These are phyloP conservation scores for Cairina moschata DNA, from an alignment of 2,113 vertebrate species.

Conservation along the genomic window DNA sequence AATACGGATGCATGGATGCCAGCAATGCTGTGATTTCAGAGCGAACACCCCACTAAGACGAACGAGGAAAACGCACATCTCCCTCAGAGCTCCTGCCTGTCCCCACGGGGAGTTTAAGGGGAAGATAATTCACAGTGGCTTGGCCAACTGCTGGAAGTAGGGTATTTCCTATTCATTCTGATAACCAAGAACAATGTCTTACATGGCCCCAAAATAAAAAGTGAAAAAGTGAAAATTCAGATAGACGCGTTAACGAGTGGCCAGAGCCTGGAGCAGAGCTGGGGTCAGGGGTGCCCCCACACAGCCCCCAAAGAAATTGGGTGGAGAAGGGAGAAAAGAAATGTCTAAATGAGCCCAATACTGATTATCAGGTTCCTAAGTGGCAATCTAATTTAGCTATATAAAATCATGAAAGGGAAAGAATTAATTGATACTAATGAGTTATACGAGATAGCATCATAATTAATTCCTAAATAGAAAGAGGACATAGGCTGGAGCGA, in stretches of 20 bases:
- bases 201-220: not conserved
- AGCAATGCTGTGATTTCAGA: not conserved
- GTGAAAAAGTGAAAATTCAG: not conserved
- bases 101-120: not conserved
- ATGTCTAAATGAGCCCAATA: conserved; percentile 56
- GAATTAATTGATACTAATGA: conserved; percentile 80
- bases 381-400: conserved; percentile 77
- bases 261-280: not conserved
- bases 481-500: conserved; percentile 64
- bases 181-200: not conserved
- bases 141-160: not conserved
- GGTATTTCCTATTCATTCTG: not conserved
- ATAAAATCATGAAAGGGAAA: conserved; percentile 75
- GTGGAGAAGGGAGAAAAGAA: conserved; percentile 2
- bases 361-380: conserved; percentile 69
- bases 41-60: not conserved
- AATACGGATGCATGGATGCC: not conserved
- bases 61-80: not conserved
- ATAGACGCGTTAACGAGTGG: accelerated
- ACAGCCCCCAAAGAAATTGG: not conserved
- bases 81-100: not conserved
- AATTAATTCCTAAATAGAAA: conserved; percentile 78
- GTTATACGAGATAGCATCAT: conserved; percentile 73
- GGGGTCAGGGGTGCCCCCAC: not conserved
- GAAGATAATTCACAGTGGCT: not conserved